Evolutionary conservation across 2,113 vertebrate species (phyloP).

Genomic region (Epinephelus moara): DNA sequence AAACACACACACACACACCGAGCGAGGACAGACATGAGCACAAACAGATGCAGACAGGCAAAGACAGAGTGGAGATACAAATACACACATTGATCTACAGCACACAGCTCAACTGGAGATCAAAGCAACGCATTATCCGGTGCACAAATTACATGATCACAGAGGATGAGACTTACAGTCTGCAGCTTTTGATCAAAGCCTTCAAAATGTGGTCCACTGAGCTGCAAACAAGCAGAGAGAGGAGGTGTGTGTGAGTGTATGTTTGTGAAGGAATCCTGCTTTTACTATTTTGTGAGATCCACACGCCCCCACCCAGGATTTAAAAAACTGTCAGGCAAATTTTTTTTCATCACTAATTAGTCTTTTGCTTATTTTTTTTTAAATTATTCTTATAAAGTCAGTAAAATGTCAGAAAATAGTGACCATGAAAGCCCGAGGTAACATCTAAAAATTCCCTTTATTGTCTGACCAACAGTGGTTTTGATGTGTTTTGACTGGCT

Average conservation of each 20-base stretch:
- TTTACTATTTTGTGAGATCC: conserved; percentile 14
- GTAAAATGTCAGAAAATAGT: not conserved
- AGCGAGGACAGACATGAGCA: not conserved
- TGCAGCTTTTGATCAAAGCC: conserved; percentile 96
- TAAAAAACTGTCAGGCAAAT: not conserved
- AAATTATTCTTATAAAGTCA: not conserved
- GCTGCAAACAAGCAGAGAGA: conserved; percentile 77
- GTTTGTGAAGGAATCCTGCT: conserved; percentile 3
- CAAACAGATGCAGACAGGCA: conserved; percentile 42
- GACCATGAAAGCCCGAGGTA: not conserved
- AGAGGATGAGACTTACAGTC: conserved; percentile 90
- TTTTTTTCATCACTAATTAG: not conserved
- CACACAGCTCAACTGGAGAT: conserved; percentile 48
- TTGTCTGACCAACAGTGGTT: not conserved
- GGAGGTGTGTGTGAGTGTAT: conserved; percentile 29
- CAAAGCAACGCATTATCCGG: conserved; percentile 64
- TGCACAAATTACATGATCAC: conserved; percentile 70
- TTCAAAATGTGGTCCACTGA: conserved; percentile 94
- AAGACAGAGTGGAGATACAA: conserved; percentile 14
- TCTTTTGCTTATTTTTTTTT: not conserved
- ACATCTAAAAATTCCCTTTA: not conserved
- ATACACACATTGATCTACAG: conserved; percentile 39
- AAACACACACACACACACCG: not conserved
- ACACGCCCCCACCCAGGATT: not conserved
- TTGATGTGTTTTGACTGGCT: too few species aligned